Base-by-base conservation (phyloP, 2,888 invertebrate genomes). In the Andrena chrysosceles region DNA sequence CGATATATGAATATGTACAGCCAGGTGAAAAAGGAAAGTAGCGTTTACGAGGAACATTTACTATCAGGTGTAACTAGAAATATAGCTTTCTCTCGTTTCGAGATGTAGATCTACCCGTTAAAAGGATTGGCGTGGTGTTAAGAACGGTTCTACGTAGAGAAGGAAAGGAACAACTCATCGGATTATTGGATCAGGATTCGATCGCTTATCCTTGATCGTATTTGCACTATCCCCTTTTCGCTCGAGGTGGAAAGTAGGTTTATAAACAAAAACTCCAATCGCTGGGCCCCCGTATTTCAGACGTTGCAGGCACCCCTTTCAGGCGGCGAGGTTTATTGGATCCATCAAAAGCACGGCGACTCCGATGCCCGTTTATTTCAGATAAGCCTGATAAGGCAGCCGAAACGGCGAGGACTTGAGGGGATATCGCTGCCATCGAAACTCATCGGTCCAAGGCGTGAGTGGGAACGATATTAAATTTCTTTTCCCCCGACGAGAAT, bases 381-480 rank as follows among this genome's bases (percentile, higher is more conserved):
- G 76, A 83, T 71, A 83, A 81, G 71, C 73, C 64, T 67, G 83
- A 71, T 82, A 85, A 83, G 80, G 72, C 76, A 64, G 62, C 52
- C 68, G 70, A 71, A 76, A 69, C 52, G 48, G 10, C 31, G 26
- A 31, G 68, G 26, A 26, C 60, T 13, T 10, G 23, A 54, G 48
- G 56, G 66, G 60, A 77, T 79, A 82, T 88, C 77, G 69, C 26
- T 62, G 67, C 81, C 73, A 89, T 83, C 85, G 88, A 72, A 85
- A 84, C 70, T 86, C 88, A 78, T 86, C 84, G 83, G 35, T 52
- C 59, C 63, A 71, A 84, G 84, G 70, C 85, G 79, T 56, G 86
- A 80, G 72, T 64, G 54, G 77, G 60, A 82, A 81, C 84, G 87
- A 89, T 88, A 88, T 88, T 89, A 89, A 87, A 88, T 89, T 88